These are phyloP conservation scores for Aythya baeri DNA, from an alignment of 2,113 vertebrate species.

Conservation along the genomic window DNA sequence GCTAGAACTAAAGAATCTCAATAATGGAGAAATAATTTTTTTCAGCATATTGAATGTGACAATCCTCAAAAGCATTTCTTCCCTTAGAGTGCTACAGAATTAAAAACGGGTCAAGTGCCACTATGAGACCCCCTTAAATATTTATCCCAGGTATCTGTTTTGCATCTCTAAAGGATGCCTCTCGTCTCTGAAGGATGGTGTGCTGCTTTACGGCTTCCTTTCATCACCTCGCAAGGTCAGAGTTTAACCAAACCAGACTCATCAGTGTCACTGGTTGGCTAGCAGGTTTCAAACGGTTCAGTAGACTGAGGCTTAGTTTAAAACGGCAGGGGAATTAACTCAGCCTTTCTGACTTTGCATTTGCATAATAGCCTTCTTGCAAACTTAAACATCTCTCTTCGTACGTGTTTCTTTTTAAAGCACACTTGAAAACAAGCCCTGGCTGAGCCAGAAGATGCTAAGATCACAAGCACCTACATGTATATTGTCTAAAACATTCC, in stretches of 20 bases:
- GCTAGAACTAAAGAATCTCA: not conserved
- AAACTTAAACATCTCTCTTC: not conserved
- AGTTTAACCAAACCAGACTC: not conserved
- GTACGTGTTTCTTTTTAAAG: not conserved
- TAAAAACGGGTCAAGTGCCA: not conserved
- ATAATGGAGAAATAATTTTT: slow-evolving; percentile 9
- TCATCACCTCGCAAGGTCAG: not conserved
- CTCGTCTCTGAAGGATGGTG: not conserved
- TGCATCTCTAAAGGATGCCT: not conserved
- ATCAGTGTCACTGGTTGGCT: not conserved
- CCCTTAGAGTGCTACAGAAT: not conserved
- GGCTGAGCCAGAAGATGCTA: not conserved
- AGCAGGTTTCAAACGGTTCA: not conserved
- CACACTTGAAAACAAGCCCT: not conserved
- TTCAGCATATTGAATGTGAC: not conserved
- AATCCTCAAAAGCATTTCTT: not conserved
- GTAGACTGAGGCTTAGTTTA: not conserved
- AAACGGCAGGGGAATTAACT: not conserved
- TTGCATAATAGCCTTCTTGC: not conserved
- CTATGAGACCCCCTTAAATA: not conserved
- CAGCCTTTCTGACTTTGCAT: not conserved
- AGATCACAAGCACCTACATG: not conserved
- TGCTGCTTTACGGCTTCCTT: not conserved
- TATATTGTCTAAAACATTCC: not conserved
- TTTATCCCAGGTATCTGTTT: not conserved